Percentiles rank a stretch among this genome's conserved stretches.
Evolutionary conservation across 2,113 vertebrate species (phyloP).

Genomic region (Vombatus ursinus): DNA sequence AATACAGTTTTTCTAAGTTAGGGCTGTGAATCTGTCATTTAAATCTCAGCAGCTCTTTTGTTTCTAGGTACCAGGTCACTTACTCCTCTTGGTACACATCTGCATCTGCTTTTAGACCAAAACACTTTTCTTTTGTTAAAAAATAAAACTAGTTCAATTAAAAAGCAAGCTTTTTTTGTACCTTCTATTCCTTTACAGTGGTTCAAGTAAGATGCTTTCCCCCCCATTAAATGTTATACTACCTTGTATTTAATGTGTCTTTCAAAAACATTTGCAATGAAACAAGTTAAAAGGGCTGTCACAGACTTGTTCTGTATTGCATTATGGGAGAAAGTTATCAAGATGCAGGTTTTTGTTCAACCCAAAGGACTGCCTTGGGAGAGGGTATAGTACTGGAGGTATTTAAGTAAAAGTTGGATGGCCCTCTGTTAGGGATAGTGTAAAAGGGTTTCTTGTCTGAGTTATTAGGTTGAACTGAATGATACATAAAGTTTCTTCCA

Average conservation of each 20-base stretch:
- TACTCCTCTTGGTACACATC: constrained; percentile 63
- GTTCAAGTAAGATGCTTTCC: constrained; percentile 7
- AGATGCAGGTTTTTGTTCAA: constrained; percentile 28
- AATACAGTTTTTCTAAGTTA: constrained; percentile 47
- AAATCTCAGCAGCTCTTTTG: constrained; percentile 35
- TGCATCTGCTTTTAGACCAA: constrained; percentile 69
- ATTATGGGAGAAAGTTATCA: not conserved
- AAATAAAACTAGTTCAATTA: constrained; percentile 82
- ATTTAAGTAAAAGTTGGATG: not conserved
- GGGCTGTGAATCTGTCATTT: constrained; percentile 21
- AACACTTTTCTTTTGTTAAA: constrained; percentile 66
- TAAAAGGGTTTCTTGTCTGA: constrained; percentile 19
- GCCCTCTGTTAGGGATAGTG: not conserved
- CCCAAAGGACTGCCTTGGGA: not conserved
- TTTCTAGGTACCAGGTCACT: constrained; percentile 6
- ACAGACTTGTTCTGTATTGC: constrained; percentile 23
- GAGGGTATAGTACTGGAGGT: not conserved
- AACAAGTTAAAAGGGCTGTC: constrained; percentile 29
- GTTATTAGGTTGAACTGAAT: not conserved
- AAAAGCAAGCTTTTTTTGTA: constrained; percentile 55
- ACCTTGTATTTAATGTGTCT: constrained; percentile 25
- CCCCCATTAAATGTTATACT: not conserved
- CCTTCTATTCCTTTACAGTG: constrained; percentile 57
- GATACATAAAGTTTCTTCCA: not conserved
- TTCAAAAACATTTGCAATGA: not conserved